phyloP scores from a whole-genome alignment of 2,113 vertebrate species.

The Pampusana beccarii region DNA sequence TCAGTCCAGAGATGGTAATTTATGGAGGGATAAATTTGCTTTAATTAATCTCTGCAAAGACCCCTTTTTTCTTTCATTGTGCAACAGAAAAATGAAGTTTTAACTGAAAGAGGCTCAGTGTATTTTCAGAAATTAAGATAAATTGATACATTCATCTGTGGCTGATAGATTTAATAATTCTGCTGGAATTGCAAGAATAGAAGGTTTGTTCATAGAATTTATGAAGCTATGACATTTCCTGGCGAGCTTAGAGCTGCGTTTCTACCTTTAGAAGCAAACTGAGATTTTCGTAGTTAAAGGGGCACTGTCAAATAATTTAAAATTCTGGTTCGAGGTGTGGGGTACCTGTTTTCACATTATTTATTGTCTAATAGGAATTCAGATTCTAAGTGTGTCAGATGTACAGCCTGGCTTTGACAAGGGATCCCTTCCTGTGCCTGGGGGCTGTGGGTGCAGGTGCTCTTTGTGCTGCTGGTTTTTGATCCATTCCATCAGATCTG shows the following conservation, averaged over 20 bases:
- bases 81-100: constrained; percentile 59
- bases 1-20: constrained; percentile 45
- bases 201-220: constrained; percentile 58
- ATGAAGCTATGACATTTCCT: constrained; percentile 46
- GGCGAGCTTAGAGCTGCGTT: background rate
- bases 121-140: constrained; percentile 77
- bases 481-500: background rate
- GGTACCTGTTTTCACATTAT: background rate
- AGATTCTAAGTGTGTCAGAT: background rate
- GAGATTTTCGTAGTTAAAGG: constrained; percentile 30
- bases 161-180: constrained; percentile 70
- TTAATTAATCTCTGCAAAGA: constrained; percentile 65
- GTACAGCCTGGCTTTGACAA: background rate
- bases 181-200: constrained; percentile 61
- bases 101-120: constrained; percentile 51
- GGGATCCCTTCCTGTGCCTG: background rate
- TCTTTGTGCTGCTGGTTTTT: background rate
- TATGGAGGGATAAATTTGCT: constrained; percentile 50
- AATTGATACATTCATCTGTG: constrained; percentile 65
- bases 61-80: constrained; percentile 45
- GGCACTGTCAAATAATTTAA: constrained; percentile 24
- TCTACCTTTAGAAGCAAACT: constrained; percentile 42
- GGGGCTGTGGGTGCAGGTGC: background rate
- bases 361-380: constrained; percentile 18
- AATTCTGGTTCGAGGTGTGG: background rate